Base-by-base conservation (phyloP, 2,888 invertebrate genomes). In the Hemistola chrysoprasaria region DNA sequence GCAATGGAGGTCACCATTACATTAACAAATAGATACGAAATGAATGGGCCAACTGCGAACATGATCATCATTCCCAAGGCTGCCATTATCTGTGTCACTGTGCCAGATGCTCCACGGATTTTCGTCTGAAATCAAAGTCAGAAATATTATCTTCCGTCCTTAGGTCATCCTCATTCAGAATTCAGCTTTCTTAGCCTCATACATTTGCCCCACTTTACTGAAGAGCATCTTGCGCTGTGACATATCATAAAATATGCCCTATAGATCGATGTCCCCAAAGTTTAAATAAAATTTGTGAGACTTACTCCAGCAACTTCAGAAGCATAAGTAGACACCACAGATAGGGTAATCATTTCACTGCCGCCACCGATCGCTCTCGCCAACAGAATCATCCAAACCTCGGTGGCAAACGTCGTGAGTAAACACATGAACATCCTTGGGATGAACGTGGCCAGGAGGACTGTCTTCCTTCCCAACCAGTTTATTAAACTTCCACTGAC, bases 91-190 rank as follows among this genome's bases (percentile, higher is more conserved):
- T 75, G 75, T 0, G 67, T 48, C 2, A 72, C 45, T 4, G 65
- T 57, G 2, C 74, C 71, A 0, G 73, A 50, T 1, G 64, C 48
- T 1, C 74, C 76, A 7, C 76, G 59, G 6, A 71, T 53, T 8
- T 67, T 59, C 64, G 70, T 72, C 75, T 75, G 65, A 42, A 63
- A 45, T 30, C 0, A 28, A 22, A n/a, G n/a, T n/a, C n/a, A n/a
- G n/a, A n/a, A n/a, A n/a, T n/a, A n/a, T n/a, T n/a, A n/a, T n/a
- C n/a, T n/a, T n/a, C n/a, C n/a, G n/a, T n/a, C n/a, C n/a, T n/a
- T n/a, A n/a, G n/a, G n/a, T n/a, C n/a, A n/a, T n/a, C n/a, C n/a
- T n/a, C n/a, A n/a, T n/a, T n/a, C n/a, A n/a, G n/a, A n/a, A n/a
- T n/a, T n/a, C n/a, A n/a, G n/a, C n/a, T n/a, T n/a, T n/a, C n/a